Percentiles rank a stretch among this genome's conserved stretches.
Evolutionary conservation across 1,140 invertebrate species (phyloP).

Genomic region (Manduca sexta): DNA sequence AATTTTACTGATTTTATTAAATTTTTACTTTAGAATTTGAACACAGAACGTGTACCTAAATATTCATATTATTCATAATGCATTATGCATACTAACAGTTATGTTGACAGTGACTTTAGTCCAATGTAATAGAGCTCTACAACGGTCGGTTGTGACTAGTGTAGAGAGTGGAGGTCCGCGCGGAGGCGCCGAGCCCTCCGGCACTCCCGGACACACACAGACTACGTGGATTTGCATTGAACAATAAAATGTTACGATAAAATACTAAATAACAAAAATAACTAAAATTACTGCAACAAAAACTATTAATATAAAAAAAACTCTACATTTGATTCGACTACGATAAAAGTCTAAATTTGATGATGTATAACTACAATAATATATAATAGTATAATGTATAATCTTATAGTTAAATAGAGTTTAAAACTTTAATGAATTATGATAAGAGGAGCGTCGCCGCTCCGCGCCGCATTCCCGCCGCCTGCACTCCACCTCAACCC

Average conservation of each 20-base stretch:
- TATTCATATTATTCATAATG: too few species aligned
- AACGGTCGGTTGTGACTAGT: too few species aligned
- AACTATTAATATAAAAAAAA: conserved; percentile 35
- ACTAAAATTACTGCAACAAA: conserved; percentile 64
- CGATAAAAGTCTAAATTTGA: conserved; percentile 38
- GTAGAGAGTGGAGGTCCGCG: too few species aligned
- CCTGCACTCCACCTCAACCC: too few species aligned
- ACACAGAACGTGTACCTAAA: too few species aligned
- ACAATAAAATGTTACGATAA: conserved; percentile 32
- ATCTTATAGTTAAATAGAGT: conserved; percentile 32
- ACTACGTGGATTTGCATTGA: background rate
- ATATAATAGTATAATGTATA: conserved; percentile 26
- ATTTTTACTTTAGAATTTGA: too few species aligned
- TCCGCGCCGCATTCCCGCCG: too few species aligned
- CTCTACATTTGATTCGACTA: conserved; percentile 52
- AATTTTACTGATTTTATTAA: too few species aligned
- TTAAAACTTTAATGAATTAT: conserved; percentile 31
- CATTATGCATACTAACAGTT: too few species aligned
- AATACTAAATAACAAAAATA: conserved; percentile 70
- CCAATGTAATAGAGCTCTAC: too few species aligned
- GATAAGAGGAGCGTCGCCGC: conserved; percentile 21
- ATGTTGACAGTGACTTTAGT: too few species aligned
- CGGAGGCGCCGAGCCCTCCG: too few species aligned
- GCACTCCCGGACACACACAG: background rate
- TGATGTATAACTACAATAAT: conserved; percentile 43